Percentiles rank a stretch among this genome's conserved stretches.
Conservation (phyloP, 2,113 vertebrate genomes). For the Anolis carolinensis region DNA sequence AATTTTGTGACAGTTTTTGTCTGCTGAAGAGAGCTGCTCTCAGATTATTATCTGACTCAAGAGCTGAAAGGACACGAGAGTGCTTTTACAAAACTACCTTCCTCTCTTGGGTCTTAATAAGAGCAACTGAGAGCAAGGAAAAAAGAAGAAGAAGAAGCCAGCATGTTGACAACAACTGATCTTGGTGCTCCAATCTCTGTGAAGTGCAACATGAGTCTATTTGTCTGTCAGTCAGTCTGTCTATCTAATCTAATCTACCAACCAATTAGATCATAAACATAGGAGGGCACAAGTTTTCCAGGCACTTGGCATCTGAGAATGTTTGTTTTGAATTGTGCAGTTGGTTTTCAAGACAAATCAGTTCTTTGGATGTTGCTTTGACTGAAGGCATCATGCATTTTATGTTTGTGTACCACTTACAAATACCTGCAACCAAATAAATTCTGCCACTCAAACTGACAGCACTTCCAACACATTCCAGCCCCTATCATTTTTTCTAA, state of each 20-base stretch:
- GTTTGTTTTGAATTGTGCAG: slow-evolving; percentile 2
- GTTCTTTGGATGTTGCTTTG: slow-evolving; percentile 16
- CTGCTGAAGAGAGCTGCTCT: slow-evolving; percentile 27
- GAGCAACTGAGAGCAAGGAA: slow-evolving; percentile 11
- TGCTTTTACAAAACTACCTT: slow-evolving; percentile 19
- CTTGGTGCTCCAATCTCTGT: not conserved
- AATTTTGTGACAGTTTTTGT: slow-evolving; percentile 33
- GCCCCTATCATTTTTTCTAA: not conserved
- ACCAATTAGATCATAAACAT: slow-evolving; percentile 20
- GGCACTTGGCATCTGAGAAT: not conserved
- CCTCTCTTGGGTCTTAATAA: slow-evolving; percentile 19
- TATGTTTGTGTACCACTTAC: slow-evolving; percentile 23
- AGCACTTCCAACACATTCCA: not conserved
- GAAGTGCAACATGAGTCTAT: not conserved
- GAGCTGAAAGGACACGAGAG: slow-evolving; percentile 26
- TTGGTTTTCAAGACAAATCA: not conserved
- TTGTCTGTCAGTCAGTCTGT: slow-evolving; percentile 18
- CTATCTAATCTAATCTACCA: slow-evolving; percentile 21
- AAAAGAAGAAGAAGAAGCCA: slow-evolving; percentile 6
- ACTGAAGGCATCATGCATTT: slow-evolving; percentile 13
- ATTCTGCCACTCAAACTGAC: slow-evolving; percentile 24
- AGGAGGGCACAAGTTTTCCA: not conserved
- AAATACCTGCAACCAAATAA: slow-evolving; percentile 17
- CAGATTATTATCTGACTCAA: slow-evolving; percentile 27
- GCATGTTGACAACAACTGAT: not conserved